Base-by-base conservation (phyloP, 37 sponge, comb jelly and placozoan genomes). In the Chondrosia reniformis region DNA sequence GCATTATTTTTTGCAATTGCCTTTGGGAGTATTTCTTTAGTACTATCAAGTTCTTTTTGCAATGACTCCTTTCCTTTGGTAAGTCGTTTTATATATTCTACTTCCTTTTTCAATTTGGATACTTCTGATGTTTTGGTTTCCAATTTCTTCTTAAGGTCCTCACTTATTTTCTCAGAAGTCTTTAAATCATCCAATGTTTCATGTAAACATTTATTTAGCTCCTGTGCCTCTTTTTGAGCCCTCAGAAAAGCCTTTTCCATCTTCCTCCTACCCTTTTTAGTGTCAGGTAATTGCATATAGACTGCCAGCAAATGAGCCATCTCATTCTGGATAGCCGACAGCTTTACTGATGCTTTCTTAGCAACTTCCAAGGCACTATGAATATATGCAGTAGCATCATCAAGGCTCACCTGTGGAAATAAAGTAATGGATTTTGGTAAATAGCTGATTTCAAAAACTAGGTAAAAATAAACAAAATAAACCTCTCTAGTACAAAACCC, bases 241-340 rank as follows among this genome's bases (percentile, higher is more conserved):
- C 80, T 91, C 64, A 91, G 31, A 19, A 91, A 74, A 17, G 87
- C 87, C 57, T 91, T 91, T 58, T 86, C 87, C 65, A 91, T 27
- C 34, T 86, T 91, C 45, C 77, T 83, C 21, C 84, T 41, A 0
- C 91, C 87, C 43, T 85, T 85, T 49, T 90, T 90, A 24, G 74
- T 79, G 67, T 85, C 80, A 32, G 90, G 86, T 54, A 63, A 90
- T 19, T 78, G 46, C n/a, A 79, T 37, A 22, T 77, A 74, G 32
- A 83, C 59, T 0, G 90, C 10, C 24, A 90, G 28, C 2, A 85
- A 76, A 27, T 79, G 83, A 24, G 63, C 46, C 71, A 90, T 90
- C 39, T 90, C 86, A 43, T 78, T 62, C 67, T 85, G 79, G 13
- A 90, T 74, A 25, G 54, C 57, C 24, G 78, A 45, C 17, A 90